Conservation (phyloP, 2,797 vertebrate genomes). For the Apogon hyalosoma region DNA sequence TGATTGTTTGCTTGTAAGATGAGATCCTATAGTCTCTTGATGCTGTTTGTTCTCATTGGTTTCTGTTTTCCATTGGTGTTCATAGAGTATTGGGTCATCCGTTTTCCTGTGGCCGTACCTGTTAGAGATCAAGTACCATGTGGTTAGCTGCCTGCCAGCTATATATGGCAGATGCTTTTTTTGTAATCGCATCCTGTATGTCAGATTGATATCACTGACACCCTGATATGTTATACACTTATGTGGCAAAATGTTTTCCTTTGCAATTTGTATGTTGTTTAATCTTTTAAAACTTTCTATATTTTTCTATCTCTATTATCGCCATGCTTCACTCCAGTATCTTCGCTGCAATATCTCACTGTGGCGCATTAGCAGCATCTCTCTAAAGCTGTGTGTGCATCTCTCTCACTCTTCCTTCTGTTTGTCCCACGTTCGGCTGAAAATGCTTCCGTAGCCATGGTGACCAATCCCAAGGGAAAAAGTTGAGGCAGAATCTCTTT, state of each 20-base stretch:
- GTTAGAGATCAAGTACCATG: conserved; percentile 65
- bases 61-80: conserved; percentile 64
- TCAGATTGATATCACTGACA: not conserved
- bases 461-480: conserved; percentile 78
- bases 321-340: not conserved
- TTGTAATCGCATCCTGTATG: conserved; percentile 26
- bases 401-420: conserved; percentile 38
- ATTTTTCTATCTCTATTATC: not conserved
- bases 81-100: conserved; percentile 45
- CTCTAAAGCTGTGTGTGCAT: not conserved
- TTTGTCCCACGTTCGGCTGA: conserved; percentile 66
- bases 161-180: conserved; percentile 32
- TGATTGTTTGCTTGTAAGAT: conserved; percentile 78
- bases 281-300: too few relatives aligned
- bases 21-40: conserved; percentile 62
- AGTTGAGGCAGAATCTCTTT: conserved; percentile 69
- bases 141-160: conserved; percentile 33
- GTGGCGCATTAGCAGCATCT: too few relatives aligned
- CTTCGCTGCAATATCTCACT: conserved; percentile 25
- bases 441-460: conserved; percentile 80
- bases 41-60: conserved; percentile 67
- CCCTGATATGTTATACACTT: not conserved
- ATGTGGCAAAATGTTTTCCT: conserved; percentile 10
- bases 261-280: not conserved
- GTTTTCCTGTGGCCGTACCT: conserved; percentile 50